Evolutionary conservation across 2,888 invertebrate species (phyloP), one percentile per base, ranked within the genome.

Genomic region (Periphyllus acericola): DNA sequence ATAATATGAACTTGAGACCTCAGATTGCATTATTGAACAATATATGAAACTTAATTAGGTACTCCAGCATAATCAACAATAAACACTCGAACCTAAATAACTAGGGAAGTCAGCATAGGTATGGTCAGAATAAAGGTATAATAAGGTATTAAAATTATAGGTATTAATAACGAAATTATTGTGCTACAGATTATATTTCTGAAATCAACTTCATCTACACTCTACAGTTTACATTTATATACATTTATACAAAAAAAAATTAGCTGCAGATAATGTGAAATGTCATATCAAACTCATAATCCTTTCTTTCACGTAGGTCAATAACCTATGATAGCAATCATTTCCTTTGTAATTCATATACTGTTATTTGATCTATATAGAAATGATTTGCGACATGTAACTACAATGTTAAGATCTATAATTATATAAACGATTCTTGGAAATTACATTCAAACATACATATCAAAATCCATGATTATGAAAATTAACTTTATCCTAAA

Each of bases 341-440:
- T 81, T 81, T 81, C 68, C 32, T 25, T 71, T 46, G 21, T 46
- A 3, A 8, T 32, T 32, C 19, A 29, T 68, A 36, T 36, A 46
- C 81, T 46, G 46, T 81, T 81, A 81, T 68, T 68, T 68, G 81
- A 71, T 81, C 46, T 68, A n/a, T n/a, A n/a, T n/a, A 68, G 29
- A 81, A 68, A 68, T 21, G 29, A 81, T 81, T 81, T 46, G 32
- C 32, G 32, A 46, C 46, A 68, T 21, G 21, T 55, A 21, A 19
- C 55, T 55, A 32, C n/a, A n/a, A n/a, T 66, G 9, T 66, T n/a
- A 25, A 6, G n/a, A 66, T 66, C 4, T 1, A 66, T 66, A 66
- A n/a, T 66, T 66, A 2, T 66, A 66, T 66, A 25, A 66, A n/a
- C 25, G 8, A 66, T 66, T 66, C 60, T 17, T 1, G 25, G 25